Base-by-base conservation (phyloP, 2,797 vertebrate species). In the Rhinichthys osculus region DNA sequence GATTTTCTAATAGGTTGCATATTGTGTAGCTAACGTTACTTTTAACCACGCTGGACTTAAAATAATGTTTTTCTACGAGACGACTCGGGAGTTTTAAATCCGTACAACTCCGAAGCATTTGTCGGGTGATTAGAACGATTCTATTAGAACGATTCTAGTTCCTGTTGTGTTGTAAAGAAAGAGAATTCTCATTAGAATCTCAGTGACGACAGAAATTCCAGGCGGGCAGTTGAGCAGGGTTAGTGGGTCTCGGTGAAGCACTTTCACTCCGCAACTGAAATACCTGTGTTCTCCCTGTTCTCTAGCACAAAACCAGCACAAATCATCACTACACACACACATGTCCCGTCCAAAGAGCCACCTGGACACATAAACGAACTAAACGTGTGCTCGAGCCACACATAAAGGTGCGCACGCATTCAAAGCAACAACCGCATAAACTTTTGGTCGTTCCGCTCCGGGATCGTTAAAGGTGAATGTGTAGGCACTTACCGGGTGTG, bases 401-500 rank as follows among this genome's bases (percentile, higher is more conserved):
- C 59, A 14, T 4, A 50, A 69, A 69, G 42, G 11, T 5, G 42
- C 44, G 44, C 64, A 16, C 42, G 70, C 81, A 11, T 83, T 52
- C 74, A 57, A 33, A 2, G 44, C 83, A 76, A 42, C 73, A 59
- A 7, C n/a, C 38, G 38, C 27, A 38, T 10, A 72, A 85, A 85
- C 79, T 82, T 82, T 86, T 50, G 67, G 17, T 11, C 52, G 66
- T 30, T 57, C 23, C 74, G 74, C 50, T 70, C 77, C 67, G 30
- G 38, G 23, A 23, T 23, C 72, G 64, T 10, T 79, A 78, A 85
- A 89, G 87, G 86, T 82, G 59, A 23, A 77, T 69, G 50, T 70
- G 23, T 17, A 3, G 64, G 35, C 33, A 89, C 90, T 90, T 87
- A 92, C 91, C 91, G 82, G 90, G 81, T 52, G 86, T 87, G 81